Evolutionary conservation across 2,888 invertebrate genomes (phyloP), one percentile per base, ranked within the genome.

Genomic region (Margaritifera margaritifera): DNA sequence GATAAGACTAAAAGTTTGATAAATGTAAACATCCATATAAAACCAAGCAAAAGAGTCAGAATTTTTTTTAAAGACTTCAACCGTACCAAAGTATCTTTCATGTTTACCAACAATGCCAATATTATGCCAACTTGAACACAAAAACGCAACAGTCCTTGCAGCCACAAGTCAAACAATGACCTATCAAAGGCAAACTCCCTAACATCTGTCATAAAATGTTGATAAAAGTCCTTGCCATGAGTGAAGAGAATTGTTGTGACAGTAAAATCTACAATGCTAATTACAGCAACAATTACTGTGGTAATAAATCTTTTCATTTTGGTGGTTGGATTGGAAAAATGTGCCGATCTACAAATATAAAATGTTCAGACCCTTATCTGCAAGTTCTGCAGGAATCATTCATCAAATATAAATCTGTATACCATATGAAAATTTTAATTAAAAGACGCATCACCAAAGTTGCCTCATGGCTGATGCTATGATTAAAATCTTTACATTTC

Each of bases 161-260:
- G 62, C 84, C 84, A 85, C 54, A 85, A 55, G 60, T 86, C 86
- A 68, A 84, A 74, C 54, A 81, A 61, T 3, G 85, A 84, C 4
- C 56, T 63, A 5, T 66, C 56, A 58, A 80, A 74, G 22, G 55
- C 57, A 64, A 73, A 83, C 19, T 64, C 52, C 24, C 73, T 67
- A 52, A 79, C 61, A 62, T 68, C 75, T 6, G 25, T 53, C 22
- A 68, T 42, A 51, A 81, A 81, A 31, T 73, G 71, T 24, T 64
- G 24, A 1, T 60, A 54, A 61, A 80, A 80, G 24, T 80, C 63
- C 25, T 69, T 66, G n/a, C 80, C 79, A 69, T 80, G 81, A 24
- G 75, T 74, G 68, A 75, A 80, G 4, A 80, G 64, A 18, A 80
- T 66, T 18, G 80, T 79, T 5, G 77, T 70, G 42, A 74, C 64